Conservation (phyloP, 64 coral and sea anemone species). For the Montipora foliosa region DNA sequence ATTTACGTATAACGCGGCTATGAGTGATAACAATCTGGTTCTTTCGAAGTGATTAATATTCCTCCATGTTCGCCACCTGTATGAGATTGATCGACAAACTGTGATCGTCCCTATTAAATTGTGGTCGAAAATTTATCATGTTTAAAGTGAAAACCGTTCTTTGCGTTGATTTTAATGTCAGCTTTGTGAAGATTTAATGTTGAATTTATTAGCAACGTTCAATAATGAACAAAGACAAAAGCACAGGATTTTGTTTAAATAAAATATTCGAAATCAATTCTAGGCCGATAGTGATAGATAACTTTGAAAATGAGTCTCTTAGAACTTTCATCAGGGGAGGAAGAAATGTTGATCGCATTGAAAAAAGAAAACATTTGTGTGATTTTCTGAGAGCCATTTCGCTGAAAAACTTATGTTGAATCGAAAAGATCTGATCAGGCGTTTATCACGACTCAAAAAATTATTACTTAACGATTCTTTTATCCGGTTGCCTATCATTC, state of each 20-base stretch:
- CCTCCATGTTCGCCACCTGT: conserved; percentile 34
- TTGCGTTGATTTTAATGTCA: background rate
- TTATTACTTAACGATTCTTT: too few relatives aligned
- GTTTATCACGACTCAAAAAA: too few relatives aligned
- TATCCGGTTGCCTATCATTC: too few relatives aligned
- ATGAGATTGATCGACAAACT: background rate
- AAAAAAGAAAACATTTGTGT: too few relatives aligned
- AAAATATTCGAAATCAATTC: background rate
- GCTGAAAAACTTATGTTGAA: too few relatives aligned
- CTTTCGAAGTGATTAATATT: conserved; percentile 34
- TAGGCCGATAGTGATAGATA: background rate
- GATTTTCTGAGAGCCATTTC: too few relatives aligned
- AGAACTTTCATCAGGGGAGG: background rate
- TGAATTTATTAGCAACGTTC: background rate
- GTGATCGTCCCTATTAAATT: background rate
- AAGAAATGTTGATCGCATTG: too few relatives aligned
- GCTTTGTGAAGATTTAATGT: background rate
- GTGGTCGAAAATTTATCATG: background rate
- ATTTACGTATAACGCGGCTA: conserved; percentile 21
- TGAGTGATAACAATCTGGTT: conserved; percentile 4
- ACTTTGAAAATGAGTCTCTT: background rate
- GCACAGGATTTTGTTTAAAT: background rate
- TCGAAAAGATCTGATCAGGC: too few relatives aligned
- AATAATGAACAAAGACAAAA: background rate
- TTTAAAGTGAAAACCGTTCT: background rate